Conservation (phyloP, 1,140 invertebrate species). For the Drosophila erecta region DNA sequence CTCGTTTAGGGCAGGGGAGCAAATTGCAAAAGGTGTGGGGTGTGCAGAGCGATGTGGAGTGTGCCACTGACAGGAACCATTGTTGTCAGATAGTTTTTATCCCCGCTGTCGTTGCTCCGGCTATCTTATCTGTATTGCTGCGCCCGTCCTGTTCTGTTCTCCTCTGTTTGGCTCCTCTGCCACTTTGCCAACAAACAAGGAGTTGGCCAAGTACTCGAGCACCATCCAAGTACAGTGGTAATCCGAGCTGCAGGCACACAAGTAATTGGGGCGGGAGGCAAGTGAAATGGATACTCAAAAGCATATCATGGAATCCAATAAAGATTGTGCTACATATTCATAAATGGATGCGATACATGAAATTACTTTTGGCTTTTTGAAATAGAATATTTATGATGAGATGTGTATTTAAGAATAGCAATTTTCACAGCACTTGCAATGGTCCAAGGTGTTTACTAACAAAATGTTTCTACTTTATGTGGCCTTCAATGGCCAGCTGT, state of each 20-base stretch:
- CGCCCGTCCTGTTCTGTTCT: conserved; percentile 37
- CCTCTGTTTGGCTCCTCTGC: conserved; percentile 48
- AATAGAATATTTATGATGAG: too few species aligned
- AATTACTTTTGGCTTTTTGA: neutral
- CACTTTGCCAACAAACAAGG: conserved; percentile 54
- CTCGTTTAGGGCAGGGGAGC: neutral
- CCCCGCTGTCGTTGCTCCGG: neutral
- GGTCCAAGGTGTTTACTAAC: too few species aligned
- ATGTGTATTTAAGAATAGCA: too few species aligned
- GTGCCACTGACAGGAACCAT: conserved; percentile 50
- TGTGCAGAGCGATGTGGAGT: conserved; percentile 2
- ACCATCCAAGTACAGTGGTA: conserved; percentile 22
- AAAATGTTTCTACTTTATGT: neutral
- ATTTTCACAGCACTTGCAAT: too few species aligned
- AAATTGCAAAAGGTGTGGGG: neutral
- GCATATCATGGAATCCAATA: neutral
- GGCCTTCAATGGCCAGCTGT: conserved; percentile 4
- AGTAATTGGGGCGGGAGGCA: neutral
- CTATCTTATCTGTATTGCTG: conserved; percentile 48
- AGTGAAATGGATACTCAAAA: conserved; percentile 1
- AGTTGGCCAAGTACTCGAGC: conserved; percentile 52
- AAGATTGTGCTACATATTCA: neutral
- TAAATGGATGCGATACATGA: neutral
- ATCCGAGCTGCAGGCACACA: conserved; percentile 16
- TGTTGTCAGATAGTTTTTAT: conserved; percentile 50